These are phyloP conservation scores for Lasioglossum malachurum DNA, from an alignment of 2,888 invertebrate genomes.

Conservation along the genomic window DNA sequence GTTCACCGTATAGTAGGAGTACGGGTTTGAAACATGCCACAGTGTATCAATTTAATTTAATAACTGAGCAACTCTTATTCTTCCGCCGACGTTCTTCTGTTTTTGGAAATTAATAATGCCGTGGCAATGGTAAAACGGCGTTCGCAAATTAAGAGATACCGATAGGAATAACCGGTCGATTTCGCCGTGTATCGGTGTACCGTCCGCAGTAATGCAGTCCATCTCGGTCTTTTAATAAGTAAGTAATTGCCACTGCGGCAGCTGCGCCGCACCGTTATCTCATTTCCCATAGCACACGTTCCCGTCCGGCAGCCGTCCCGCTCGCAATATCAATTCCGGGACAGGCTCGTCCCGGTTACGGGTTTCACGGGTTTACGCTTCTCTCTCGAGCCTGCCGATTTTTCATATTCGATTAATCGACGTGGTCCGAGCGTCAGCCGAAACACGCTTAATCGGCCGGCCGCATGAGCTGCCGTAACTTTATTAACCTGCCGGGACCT, in stretches of 20 bases:
- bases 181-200: background rate
- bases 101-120: background rate
- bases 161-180: slow-evolving; percentile 8
- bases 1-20: background rate
- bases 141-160: background rate
- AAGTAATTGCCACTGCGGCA: slow-evolving; percentile 2
- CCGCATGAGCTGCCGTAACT: slow-evolving; percentile 64
- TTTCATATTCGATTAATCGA: slow-evolving; percentile 62
- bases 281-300: slow-evolving; percentile 17
- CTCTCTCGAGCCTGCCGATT: slow-evolving; percentile 40
- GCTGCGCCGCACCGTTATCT: slow-evolving; percentile 21
- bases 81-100: too few relatives aligned
- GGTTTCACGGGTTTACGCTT: slow-evolving; percentile 27
- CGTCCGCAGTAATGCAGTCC: background rate
- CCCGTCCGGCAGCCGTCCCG: slow-evolving; percentile 4
- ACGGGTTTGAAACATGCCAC: background rate
- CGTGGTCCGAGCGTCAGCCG: slow-evolving; percentile 56
- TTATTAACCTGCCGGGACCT: slow-evolving; percentile 75
- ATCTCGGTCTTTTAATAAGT: slow-evolving; percentile 7
- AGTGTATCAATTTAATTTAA: too few relatives aligned
- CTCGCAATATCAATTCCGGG: slow-evolving; percentile 27
- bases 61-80: too few relatives aligned
- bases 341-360: slow-evolving; percentile 28
- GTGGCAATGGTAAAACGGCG: background rate
- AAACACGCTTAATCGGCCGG: slow-evolving; percentile 62